phyloP scores from a whole-genome alignment of 2,113 vertebrate species.

The Cacatua alba region DNA sequence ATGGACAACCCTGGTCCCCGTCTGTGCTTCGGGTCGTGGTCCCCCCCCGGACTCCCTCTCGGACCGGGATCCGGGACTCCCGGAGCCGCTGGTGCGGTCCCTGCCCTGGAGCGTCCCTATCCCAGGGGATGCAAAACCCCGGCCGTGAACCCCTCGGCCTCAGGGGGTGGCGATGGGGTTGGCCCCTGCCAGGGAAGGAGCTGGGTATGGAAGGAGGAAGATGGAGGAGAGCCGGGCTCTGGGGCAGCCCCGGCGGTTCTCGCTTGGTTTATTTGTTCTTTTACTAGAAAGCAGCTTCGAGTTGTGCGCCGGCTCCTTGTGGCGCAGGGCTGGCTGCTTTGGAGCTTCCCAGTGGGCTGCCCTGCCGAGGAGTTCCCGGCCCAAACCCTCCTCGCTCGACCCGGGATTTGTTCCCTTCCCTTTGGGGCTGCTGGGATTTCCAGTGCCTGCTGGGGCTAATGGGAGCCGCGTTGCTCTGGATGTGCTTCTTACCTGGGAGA shows the following conservation, averaged over 20 bases:
- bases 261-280: background rate
- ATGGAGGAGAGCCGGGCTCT: background rate
- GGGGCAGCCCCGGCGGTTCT: background rate
- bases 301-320: background rate
- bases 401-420: fast-evolving
- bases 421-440: fast-evolving
- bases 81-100: background rate
- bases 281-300: slow-evolving; percentile 2
- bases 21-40: no score
- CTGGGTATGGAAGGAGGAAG: background rate
- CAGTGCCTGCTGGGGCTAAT: fast-evolving
- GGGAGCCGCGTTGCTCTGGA: fast-evolving
- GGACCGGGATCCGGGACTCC: background rate
- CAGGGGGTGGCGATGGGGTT: background rate
- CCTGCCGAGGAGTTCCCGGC: no score
- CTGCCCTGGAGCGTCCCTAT: background rate
- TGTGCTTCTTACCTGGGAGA: fast-evolving
- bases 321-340: background rate
- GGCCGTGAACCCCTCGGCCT: background rate
- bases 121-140: background rate
- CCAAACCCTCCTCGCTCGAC: background rate
- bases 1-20: no score
- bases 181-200: background rate
- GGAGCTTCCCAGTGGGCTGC: background rate
- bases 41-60: no score